Evolutionary conservation across 2,888 invertebrate species (phyloP).

Genomic region (Limenitis camilla): DNA sequence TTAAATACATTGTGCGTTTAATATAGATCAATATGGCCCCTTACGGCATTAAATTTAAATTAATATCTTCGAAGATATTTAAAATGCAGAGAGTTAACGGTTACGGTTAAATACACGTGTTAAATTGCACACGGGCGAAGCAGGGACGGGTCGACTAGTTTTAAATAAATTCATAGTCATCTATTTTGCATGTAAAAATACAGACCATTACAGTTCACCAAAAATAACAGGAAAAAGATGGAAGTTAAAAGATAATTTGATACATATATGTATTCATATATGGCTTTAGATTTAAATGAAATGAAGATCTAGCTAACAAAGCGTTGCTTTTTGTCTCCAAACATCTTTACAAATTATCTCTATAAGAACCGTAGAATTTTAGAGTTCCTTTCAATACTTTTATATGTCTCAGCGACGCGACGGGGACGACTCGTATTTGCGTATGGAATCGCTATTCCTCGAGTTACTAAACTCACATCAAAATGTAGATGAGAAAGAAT

Average conservation of each 20-base stretch:
- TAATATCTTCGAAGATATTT: no score
- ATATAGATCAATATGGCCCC: no score
- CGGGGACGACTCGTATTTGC: slow-evolving; percentile 22
- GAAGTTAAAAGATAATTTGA: not conserved
- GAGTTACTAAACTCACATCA: slow-evolving; percentile 34
- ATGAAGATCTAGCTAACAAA: not conserved
- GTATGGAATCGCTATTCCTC: slow-evolving; percentile 37
- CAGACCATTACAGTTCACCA: no score
- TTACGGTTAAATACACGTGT: no score
- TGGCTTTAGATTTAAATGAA: not conserved
- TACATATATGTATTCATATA: not conserved
- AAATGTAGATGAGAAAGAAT: slow-evolving; percentile 34
- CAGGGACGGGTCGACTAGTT: no score
- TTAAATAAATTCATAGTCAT: no score
- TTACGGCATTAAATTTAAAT: no score
- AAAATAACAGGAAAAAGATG: no score
- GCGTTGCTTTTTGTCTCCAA: not conserved
- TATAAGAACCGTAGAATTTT: slow-evolving; percentile 17
- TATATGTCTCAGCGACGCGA: slow-evolving; percentile 1
- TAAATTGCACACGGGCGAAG: no score
- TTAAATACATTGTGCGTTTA: no score
- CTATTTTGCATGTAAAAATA: no score
- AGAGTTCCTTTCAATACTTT: slow-evolving; percentile 6
- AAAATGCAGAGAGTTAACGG: no score
- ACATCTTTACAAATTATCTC: slow-evolving; percentile 12